Percentiles rank a stretch among this genome's conserved stretches.
Conservation (phyloP, 1,140 invertebrate genomes). For the Elysia chlorotica region DNA sequence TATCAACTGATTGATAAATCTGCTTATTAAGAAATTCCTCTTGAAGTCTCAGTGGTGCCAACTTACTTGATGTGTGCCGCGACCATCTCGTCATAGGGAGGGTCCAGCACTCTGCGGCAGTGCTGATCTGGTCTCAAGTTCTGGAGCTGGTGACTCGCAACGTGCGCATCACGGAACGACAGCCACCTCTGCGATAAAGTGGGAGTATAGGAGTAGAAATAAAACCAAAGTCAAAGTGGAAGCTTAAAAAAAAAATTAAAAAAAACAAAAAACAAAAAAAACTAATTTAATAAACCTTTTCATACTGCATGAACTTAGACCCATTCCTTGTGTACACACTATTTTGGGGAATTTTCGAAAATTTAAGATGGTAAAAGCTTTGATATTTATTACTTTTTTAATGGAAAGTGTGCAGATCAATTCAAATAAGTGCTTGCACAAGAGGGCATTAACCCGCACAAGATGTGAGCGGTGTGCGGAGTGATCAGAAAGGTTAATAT, state of each 20-base stretch:
- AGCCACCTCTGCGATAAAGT: constrained; percentile 67
- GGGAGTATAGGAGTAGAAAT: not conserved
- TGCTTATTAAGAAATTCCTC: not conserved
- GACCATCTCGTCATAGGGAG: constrained; percentile 81
- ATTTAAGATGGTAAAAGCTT: no score
- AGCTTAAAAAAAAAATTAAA: not conserved
- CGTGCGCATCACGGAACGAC: constrained; percentile 79
- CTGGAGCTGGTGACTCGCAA: constrained; percentile 72
- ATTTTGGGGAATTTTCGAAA: no score
- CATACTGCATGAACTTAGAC: not conserved
- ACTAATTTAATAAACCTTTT: not conserved
- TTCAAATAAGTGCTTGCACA: no score
- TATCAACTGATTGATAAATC: not conserved
- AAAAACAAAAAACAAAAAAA: not conserved
- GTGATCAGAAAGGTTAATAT: no score
- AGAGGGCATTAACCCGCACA: no score
- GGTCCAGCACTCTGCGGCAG: constrained; percentile 71
- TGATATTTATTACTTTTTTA: no score
- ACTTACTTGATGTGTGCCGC: constrained; percentile 76
- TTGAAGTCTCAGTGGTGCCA: no score
- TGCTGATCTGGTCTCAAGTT: constrained; percentile 72
- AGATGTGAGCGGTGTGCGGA: no score
- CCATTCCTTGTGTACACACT: no score
- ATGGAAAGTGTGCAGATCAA: no score
- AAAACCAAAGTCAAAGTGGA: not conserved